phyloP scores from a whole-genome alignment of 1,140 invertebrate species.

The Ips nitidus region DNA sequence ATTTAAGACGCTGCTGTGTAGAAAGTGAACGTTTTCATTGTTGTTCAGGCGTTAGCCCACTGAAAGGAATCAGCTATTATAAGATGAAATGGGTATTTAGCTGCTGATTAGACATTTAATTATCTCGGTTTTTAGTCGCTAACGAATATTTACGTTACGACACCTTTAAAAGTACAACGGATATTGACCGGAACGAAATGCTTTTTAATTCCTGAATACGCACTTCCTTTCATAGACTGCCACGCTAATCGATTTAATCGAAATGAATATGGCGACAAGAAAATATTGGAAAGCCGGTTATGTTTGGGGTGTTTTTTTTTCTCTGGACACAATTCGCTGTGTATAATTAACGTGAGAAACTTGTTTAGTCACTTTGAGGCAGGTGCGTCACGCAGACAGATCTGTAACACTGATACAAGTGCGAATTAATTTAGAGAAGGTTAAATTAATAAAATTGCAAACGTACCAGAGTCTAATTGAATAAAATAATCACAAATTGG shows the following conservation, averaged over 20 bases:
- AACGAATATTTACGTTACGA: not conserved
- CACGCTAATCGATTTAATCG: too few species aligned
- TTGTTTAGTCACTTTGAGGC: too few species aligned
- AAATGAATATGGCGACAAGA: too few species aligned
- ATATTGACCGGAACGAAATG: not conserved
- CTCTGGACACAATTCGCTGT: too few species aligned
- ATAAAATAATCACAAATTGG: not conserved
- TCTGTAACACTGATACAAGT: too few species aligned
- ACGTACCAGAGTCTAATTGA: too few species aligned
- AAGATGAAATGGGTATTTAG: not conserved
- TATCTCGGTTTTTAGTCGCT: not conserved
- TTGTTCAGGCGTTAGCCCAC: not conserved
- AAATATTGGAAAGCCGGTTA: too few species aligned
- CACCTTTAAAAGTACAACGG: not conserved
- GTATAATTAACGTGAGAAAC: too few species aligned
- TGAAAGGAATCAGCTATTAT: not conserved
- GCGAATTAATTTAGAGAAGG: too few species aligned
- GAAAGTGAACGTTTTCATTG: constrained; percentile 3
- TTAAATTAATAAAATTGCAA: too few species aligned
- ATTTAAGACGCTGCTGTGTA: not conserved
- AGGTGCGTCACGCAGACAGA: too few species aligned
- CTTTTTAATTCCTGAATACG: not conserved
- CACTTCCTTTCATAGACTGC: not conserved
- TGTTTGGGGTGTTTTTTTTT: too few species aligned
- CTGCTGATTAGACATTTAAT: not conserved